Evolutionary conservation across 2,888 invertebrate genomes (phyloP).

Genomic region (Nomada fucata): DNA sequence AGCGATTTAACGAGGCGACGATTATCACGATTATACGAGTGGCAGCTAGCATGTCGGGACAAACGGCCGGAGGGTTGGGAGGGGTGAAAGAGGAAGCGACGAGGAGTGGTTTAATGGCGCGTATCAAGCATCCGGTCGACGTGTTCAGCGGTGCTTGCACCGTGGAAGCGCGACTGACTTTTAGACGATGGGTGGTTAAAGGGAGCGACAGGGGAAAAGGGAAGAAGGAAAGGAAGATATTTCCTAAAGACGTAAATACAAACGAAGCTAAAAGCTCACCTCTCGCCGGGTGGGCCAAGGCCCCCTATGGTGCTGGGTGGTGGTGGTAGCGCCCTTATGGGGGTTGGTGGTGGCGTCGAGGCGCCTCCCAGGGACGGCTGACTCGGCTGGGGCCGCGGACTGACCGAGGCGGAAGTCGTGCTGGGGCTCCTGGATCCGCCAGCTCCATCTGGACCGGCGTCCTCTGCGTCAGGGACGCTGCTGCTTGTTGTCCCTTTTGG

Average conservation of each 20-base stretch:
- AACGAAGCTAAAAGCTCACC: conserved; percentile 80
- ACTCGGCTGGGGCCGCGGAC: conserved; percentile 84
- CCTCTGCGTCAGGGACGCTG: conserved; percentile 76
- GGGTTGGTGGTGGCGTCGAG: conserved; percentile 86
- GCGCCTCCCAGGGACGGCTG: conserved; percentile 86
- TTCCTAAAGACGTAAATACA: conserved; percentile 82
- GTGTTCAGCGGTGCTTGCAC: conserved; percentile 68
- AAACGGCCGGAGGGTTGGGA: conserved; percentile 37
- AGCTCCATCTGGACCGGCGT: conserved; percentile 73
- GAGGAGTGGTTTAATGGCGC: conserved; percentile 81
- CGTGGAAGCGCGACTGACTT: conserved; percentile 62
- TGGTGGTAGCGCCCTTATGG: conserved; percentile 74
- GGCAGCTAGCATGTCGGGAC: conserved; percentile 33
- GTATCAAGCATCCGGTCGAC: conserved; percentile 79
- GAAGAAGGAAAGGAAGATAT: conserved; percentile 72
- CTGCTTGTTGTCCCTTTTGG: conserved; percentile 72
- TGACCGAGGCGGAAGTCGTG: conserved; percentile 83
- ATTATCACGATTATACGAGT: conserved; percentile 75
- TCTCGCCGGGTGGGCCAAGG: conserved; percentile 80
- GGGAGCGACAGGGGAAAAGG: not conserved
- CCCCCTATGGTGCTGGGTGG: conserved; percentile 75
- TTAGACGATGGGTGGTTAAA: conserved; percentile 24
- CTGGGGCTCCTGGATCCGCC: conserved; percentile 81
- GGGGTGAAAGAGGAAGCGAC: conserved; percentile 57
- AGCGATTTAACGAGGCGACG: conserved; percentile 76